phyloP scores from a whole-genome alignment of 2,888 invertebrate species.

The Odontothrips loti region DNA sequence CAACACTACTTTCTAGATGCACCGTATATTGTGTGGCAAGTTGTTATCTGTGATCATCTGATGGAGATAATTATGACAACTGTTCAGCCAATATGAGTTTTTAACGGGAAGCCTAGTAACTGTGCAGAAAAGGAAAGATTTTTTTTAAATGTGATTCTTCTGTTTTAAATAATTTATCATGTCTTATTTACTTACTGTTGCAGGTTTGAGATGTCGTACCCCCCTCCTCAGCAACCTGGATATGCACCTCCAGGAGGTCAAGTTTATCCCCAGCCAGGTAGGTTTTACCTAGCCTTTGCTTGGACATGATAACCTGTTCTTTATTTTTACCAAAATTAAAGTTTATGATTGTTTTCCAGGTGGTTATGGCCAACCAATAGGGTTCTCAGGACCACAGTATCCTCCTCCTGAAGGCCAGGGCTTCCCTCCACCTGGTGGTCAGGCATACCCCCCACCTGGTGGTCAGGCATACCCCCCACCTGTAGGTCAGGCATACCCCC shows the following conservation, averaged over 20 bases:
- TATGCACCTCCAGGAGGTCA: slow-evolving; percentile 29
- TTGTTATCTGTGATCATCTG: neutral
- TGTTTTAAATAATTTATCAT: neutral
- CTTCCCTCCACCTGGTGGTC: slow-evolving; percentile 43
- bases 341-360: neutral
- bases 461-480: slow-evolving; percentile 33
- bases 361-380: slow-evolving; percentile 4
- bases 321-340: neutral
- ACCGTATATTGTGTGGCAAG: neutral
- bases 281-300: neutral
- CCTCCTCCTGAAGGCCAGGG: slow-evolving; percentile 47
- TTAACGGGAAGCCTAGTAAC: neutral
- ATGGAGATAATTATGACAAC: neutral
- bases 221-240: slow-evolving; percentile 30
- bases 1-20: neutral
- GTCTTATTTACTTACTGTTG: neutral
- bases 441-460: slow-evolving; percentile 37
- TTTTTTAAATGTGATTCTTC: neutral
- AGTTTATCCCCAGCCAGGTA: slow-evolving; percentile 5
- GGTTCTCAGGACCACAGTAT: slow-evolving; percentile 38
- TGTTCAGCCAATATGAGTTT: too few species aligned
- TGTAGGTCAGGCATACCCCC: slow-evolving; percentile 35
- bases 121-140: neutral
- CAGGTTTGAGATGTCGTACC: slow-evolving; percentile 12
- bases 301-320: neutral